A percentile compares a stretch with the other conserved stretches of the same genome.
phyloP scores from a whole-genome alignment of 2,797 vertebrate species.

The Lithobates sylvaticus region DNA sequence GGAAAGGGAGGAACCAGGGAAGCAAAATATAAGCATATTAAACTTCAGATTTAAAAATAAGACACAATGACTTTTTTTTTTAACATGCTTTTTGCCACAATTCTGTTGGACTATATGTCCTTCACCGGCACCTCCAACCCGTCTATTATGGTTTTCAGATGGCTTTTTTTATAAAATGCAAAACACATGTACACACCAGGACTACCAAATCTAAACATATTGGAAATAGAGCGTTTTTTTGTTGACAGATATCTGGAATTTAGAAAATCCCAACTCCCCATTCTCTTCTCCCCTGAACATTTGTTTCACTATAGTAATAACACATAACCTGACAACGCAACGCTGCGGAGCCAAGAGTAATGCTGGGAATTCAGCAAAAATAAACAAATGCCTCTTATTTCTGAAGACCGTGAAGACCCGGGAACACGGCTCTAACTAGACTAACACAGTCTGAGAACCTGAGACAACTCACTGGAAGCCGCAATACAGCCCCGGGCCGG shows the following conservation, averaged over 20 bases:
- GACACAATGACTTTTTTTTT: too few species aligned
- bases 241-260: not conserved
- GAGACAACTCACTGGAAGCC: constrained; percentile 6
- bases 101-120: too few species aligned
- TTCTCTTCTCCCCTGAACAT: not conserved
- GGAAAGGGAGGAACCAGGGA: too few species aligned
- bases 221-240: not conserved
- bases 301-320: constrained; percentile 15
- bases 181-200: not conserved
- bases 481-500: not conserved
- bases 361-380: constrained; percentile 18
- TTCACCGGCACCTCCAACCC: too few species aligned
- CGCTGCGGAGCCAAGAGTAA: not conserved
- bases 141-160: not conserved
- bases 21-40: too few species aligned
- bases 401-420: not conserved
- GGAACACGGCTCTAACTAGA: not conserved
- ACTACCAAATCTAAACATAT: not conserved
- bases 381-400: constrained; percentile 27
- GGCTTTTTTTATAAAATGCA: not conserved
- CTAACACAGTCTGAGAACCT: not conserved
- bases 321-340: constrained; percentile 27
- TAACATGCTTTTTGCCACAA: too few species aligned
- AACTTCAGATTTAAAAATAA: too few species aligned
- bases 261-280: not conserved